A percentile compares a stretch with the other conserved stretches of the same genome.
These are phyloP conservation scores for Eucidaris tribuloides DNA, from an alignment of 35 echinoderm and acorn worm genomes.

Conservation along the genomic window DNA sequence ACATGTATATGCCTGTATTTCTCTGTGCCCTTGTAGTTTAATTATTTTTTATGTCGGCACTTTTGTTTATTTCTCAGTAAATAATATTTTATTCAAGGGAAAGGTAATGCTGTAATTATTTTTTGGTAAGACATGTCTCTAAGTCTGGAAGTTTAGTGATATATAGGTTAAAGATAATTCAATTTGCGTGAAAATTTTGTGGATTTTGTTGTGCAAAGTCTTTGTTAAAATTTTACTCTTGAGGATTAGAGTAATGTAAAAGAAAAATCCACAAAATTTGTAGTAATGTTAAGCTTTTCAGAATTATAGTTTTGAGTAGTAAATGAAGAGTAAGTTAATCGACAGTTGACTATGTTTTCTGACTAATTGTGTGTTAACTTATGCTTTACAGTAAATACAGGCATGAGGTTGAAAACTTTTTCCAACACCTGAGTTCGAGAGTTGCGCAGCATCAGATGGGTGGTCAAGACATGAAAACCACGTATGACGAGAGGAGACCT, in stretches of 20 bases:
- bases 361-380: background rate
- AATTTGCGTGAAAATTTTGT: too few species aligned
- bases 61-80: too few species aligned
- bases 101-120: too few species aligned
- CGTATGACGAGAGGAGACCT: background rate
- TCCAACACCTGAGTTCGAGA: background rate
- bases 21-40: too few species aligned
- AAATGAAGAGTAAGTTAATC: background rate
- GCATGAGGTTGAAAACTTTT: slow-evolving; percentile 15
- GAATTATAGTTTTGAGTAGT: background rate
- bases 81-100: too few species aligned
- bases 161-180: too few species aligned
- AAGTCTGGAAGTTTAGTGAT: too few species aligned
- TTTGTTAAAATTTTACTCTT: background rate
- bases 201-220: background rate
- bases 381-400: slow-evolving; percentile 1
- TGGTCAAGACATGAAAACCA: background rate
- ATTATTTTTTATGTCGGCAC: too few species aligned
- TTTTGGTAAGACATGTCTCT: too few species aligned
- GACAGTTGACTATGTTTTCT: background rate
- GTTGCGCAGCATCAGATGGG: background rate
- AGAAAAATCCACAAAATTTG: background rate
- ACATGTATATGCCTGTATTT: too few species aligned
- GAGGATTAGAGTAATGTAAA: background rate
- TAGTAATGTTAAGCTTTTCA: background rate